Conservation (phyloP, 2,113 vertebrate species). For the Odontesthes bonariensis region DNA sequence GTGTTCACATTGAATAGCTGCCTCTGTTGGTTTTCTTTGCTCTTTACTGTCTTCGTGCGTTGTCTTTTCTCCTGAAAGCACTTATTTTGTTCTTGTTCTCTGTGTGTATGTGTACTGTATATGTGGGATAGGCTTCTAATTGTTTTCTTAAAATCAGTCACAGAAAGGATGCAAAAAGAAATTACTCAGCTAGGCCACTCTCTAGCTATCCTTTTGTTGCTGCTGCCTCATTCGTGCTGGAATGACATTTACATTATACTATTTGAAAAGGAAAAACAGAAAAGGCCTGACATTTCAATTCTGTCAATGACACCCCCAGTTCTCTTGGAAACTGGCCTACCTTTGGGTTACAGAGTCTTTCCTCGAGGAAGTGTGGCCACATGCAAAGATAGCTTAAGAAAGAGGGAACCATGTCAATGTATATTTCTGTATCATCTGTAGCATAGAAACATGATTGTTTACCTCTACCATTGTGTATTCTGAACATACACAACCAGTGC, state of each 20-base stretch:
- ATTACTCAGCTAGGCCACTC: constrained; percentile 19
- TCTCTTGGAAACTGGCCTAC: background rate
- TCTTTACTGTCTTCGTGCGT: constrained; percentile 25
- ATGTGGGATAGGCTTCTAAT: constrained; percentile 7
- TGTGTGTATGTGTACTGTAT: constrained; percentile 5
- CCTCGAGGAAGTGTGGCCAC: background rate
- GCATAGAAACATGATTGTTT: constrained; percentile 20
- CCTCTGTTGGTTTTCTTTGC: constrained; percentile 18
- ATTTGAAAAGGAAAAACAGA: constrained; percentile 7
- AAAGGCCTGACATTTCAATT: background rate
- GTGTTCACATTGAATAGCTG: constrained; percentile 34
- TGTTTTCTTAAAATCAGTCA: constrained; percentile 6
- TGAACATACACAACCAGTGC: constrained; percentile 52
- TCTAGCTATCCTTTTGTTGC: constrained; percentile 11
- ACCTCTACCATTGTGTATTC: constrained; percentile 36
- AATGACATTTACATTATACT: background rate
- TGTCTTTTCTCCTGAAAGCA: constrained; percentile 36
- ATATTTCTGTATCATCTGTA: constrained; percentile 34
- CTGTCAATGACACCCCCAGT: background rate
- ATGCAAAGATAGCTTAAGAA: background rate
- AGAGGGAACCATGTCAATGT: background rate
- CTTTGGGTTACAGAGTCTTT: background rate
- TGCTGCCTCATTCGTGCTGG: constrained; percentile 18
- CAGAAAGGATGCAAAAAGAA: constrained; percentile 25
- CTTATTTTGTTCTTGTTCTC: constrained; percentile 28